phyloP scores from a whole-genome alignment of 2,797 vertebrate genomes.

The Pseudochirops corinnae region DNA sequence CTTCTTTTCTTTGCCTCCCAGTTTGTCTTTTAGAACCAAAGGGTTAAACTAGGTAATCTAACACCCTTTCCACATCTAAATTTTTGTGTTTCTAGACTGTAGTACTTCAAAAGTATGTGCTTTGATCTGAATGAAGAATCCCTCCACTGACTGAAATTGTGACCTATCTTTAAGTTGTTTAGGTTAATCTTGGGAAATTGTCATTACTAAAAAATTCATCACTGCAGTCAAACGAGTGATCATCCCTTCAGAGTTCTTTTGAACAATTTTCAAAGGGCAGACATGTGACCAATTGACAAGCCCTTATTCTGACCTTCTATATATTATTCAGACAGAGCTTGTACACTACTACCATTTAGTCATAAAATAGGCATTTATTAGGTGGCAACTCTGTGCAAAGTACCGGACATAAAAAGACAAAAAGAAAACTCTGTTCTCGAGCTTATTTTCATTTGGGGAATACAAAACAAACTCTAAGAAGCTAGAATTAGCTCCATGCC shows the following conservation, averaged over 20 bases:
- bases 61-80: not conserved
- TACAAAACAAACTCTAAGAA: not conserved
- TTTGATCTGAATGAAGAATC: not conserved
- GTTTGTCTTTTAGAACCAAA: not conserved
- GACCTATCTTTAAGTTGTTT: not conserved
- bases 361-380: not conserved
- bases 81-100: not conserved
- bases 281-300: not conserved
- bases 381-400: not conserved
- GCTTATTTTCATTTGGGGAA: not conserved
- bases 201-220: not conserved
- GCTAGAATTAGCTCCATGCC: not conserved
- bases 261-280: not conserved
- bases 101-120: not conserved
- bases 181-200: not conserved
- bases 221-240: not conserved
- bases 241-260: not conserved
- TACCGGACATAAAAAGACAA: not conserved
- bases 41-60: not conserved
- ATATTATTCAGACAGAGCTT: not conserved
- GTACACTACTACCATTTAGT: not conserved
- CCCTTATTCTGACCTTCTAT: not conserved
- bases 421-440: not conserved
- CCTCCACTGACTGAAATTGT: not conserved
- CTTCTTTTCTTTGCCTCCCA: not conserved